Evolutionary conservation across 2,888 invertebrate genomes (phyloP), one percentile per base, ranked within the genome.

Genomic region (Dasysyrphus albostriatus): DNA sequence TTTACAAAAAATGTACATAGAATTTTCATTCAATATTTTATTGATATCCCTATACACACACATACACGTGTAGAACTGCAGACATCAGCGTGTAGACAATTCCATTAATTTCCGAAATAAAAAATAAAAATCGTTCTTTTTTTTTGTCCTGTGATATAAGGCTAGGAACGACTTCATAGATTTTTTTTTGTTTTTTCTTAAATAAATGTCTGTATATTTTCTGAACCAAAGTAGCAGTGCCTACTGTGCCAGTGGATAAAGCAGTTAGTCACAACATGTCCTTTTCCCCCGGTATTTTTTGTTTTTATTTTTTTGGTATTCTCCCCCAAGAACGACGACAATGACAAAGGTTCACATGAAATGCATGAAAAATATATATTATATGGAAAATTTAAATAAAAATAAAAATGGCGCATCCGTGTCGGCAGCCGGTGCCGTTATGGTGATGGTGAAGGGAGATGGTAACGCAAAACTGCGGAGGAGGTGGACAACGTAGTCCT

Each of bases 21-120:
- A 54, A 63, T 74, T 81, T 69, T 77, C 39, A 80, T 85, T 81
- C 49, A 81, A 85, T 85, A 81, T 81, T 69, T 81, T 81, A 77
- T 54, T 51, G 59, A 84, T 76, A 73, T 76, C 54, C 67, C 58
- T 44, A 44, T 34, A 29, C 32, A 16, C 47, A 59, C 47, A 70
- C 32, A 6, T 10, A 16, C 56, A 37, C 32, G 16, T 14, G 65
- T 47, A n/a, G 32, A 16, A 32, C 16, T 44, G 47, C 39, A 63
- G 59, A 49, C 75, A 72, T 16, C 61, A 24, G 72, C 63, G 19
- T 67, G 84, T 72, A 81, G 84, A 81, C 85, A 81, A 70, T 81
- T 70, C 77, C 81, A 85, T 85, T 81, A 81, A 81, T 85, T 77
- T 81, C 69, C 73, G 16, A 67, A 67, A 67, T 32, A 67, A 16